phyloP scores from a whole-genome alignment of 2,113 vertebrate species.

The Engystomops pustulosus region DNA sequence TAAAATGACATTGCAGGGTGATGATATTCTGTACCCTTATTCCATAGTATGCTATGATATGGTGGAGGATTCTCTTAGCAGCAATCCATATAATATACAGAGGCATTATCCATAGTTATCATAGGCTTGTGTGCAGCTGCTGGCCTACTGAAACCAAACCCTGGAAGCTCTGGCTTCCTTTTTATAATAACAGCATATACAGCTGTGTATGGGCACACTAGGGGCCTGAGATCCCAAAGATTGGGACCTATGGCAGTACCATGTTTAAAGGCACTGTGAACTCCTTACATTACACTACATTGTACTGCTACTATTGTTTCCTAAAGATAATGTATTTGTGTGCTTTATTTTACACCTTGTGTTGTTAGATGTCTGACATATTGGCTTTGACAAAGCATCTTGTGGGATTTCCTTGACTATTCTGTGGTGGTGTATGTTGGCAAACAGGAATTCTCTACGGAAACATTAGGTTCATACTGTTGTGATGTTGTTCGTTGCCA shows the following conservation, averaged over 20 bases:
- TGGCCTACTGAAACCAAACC: background rate
- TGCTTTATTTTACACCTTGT: background rate
- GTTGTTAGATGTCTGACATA: background rate
- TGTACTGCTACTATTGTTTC: background rate
- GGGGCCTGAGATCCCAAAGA: no score
- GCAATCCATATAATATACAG: no score
- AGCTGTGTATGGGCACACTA: no score
- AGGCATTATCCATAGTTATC: background rate
- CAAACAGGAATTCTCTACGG: background rate
- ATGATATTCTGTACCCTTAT: no score
- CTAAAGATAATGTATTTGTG: background rate
- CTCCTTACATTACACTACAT: background rate
- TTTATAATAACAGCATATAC: background rate
- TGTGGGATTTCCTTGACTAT: background rate
- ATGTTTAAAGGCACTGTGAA: background rate
- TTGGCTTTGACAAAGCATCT: background rate
- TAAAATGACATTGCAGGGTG: no score
- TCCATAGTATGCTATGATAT: no score
- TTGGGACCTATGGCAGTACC: background rate
- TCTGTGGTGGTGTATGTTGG: no score
- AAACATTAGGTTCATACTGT: background rate
- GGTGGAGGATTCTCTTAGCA: no score
- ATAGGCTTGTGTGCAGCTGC: background rate
- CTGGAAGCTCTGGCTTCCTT: background rate
- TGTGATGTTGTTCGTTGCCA: background rate